A percentile compares a stretch with the other conserved stretches of the same genome.
Evolutionary conservation across 2,113 vertebrate genomes (phyloP).

Genomic region (Hippocampus comes): DNA sequence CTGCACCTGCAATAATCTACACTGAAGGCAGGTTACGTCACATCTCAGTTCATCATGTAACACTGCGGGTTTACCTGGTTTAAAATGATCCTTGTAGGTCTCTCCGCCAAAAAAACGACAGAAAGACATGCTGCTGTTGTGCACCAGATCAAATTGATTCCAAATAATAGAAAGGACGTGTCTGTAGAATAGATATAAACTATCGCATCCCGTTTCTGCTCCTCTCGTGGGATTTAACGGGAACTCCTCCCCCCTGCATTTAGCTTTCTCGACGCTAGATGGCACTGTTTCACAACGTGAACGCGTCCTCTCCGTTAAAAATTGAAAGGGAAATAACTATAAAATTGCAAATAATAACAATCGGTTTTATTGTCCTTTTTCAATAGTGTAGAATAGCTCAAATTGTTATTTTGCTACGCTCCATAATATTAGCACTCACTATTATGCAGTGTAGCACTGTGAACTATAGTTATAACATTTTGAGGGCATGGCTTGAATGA

Average conservation of each 20-base stretch:
- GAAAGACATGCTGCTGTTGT: slow-evolving; percentile 77
- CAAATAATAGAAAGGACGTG: not conserved
- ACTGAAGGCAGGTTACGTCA: not conserved
- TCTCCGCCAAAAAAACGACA: slow-evolving; percentile 81
- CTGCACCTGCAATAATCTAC: not conserved
- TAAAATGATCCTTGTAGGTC: slow-evolving; percentile 81
- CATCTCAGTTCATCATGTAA: not conserved
- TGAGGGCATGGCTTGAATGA: too few species aligned
- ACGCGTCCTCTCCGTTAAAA: not conserved
- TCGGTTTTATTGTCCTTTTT: not conserved
- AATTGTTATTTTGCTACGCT: not conserved
- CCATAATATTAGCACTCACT: too few species aligned
- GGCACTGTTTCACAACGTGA: slow-evolving; percentile 28
- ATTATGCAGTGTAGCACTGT: too few species aligned
- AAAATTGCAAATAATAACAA: not conserved
- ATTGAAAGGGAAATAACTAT: not conserved
- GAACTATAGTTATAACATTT: too few species aligned
- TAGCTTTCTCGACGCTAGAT: slow-evolving; percentile 18
- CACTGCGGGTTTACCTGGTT: slow-evolving; percentile 73
- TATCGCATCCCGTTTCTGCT: not conserved
- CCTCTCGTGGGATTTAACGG: slow-evolving; percentile 26
- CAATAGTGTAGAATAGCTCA: not conserved
- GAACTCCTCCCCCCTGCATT: slow-evolving; percentile 39
- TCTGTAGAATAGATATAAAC: not conserved
- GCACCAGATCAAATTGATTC: not conserved